Evolutionary conservation across 2,888 invertebrate genomes (phyloP).

Genomic region (Cantharis lateralis): DNA sequence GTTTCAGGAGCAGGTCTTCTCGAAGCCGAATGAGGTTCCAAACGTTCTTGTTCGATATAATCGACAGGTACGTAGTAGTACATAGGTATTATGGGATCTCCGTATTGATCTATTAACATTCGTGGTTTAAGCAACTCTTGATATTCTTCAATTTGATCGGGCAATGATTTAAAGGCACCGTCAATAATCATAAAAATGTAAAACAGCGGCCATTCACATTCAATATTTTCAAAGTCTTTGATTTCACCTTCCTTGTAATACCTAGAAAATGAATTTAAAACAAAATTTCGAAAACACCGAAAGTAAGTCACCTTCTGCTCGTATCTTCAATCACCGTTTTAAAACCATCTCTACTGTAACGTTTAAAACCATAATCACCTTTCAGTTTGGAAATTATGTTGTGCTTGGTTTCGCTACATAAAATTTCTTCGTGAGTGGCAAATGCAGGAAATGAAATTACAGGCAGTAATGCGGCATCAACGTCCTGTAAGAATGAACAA

Average conservation of each 20-base stretch:
- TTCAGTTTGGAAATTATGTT: conserved; percentile 82
- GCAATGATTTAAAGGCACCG: conserved; percentile 85
- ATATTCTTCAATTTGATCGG: conserved; percentile 91
- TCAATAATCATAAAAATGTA: conserved; percentile 96
- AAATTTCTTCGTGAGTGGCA: conserved; percentile 91
- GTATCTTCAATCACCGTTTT: conserved; percentile 87
- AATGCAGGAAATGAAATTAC: conserved; percentile 98
- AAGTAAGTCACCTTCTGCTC: conserved; percentile 57
- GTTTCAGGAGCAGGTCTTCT: conserved; percentile 56
- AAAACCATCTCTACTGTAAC: conserved; percentile 94
- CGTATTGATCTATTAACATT: conserved; percentile 79
- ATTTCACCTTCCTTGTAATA: conserved; percentile 92
- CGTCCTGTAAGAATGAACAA: conserved; percentile 65
- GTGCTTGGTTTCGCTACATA: conserved; percentile 85
- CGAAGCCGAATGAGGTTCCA: conserved; percentile 61
- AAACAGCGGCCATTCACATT: conserved; percentile 98
- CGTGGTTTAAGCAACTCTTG: conserved; percentile 81
- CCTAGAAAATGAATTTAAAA: conserved; percentile 47
- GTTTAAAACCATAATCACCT: conserved; percentile 90
- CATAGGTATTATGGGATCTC: conserved; percentile 93
- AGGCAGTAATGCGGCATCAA: conserved; percentile 88
- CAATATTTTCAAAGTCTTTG: conserved; percentile 93
- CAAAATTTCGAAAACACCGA: not conserved
- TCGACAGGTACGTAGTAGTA: conserved; percentile 86
- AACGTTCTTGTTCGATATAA: conserved; percentile 71